Percentiles rank a stretch among this genome's conserved stretches.
phyloP scores from a whole-genome alignment of 1,140 invertebrate species.

The Ctenoplectra terminalis region DNA sequence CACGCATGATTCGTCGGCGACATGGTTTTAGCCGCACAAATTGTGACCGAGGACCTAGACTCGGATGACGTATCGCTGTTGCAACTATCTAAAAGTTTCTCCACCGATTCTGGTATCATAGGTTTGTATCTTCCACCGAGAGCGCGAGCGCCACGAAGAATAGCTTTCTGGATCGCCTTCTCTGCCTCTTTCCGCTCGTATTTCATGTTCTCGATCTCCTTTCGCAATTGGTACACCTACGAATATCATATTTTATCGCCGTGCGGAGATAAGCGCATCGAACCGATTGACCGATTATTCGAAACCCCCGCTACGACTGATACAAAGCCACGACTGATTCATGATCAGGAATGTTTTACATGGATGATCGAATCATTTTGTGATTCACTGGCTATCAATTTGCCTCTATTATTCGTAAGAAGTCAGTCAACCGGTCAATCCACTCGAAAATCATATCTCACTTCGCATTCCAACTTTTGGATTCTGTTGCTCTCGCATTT shows the following conservation, averaged over 20 bases:
- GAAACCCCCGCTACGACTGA: neutral
- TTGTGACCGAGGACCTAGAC: neutral
- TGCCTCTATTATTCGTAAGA: neutral
- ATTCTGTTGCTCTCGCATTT: slow-evolving; percentile 36
- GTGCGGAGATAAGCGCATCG: no score
- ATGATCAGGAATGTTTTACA: neutral
- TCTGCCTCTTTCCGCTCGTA: slow-evolving; percentile 38
- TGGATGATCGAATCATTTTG: neutral
- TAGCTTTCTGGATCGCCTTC: slow-evolving; percentile 54
- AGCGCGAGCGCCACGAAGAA: slow-evolving; percentile 54
- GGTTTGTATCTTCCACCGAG: slow-evolving; percentile 49
- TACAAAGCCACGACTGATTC: no score
- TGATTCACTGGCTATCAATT: neutral
- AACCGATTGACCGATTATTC: neutral
- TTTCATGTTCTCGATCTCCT: slow-evolving; percentile 39
- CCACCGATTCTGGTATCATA: slow-evolving; percentile 40
- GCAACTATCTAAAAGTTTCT: slow-evolving; percentile 53
- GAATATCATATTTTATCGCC: neutral
- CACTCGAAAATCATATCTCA: neutral
- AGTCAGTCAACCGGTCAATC: neutral
- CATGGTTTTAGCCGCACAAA: neutral
- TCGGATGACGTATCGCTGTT: slow-evolving; percentile 9
- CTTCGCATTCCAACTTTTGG: slow-evolving; percentile 30
- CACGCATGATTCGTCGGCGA: neutral
- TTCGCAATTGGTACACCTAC: slow-evolving; percentile 38